A percentile compares a stretch with the other conserved stretches of the same genome.
phyloP scores from a whole-genome alignment of 2,113 vertebrate species.

The Prionailurus viverrinus region DNA sequence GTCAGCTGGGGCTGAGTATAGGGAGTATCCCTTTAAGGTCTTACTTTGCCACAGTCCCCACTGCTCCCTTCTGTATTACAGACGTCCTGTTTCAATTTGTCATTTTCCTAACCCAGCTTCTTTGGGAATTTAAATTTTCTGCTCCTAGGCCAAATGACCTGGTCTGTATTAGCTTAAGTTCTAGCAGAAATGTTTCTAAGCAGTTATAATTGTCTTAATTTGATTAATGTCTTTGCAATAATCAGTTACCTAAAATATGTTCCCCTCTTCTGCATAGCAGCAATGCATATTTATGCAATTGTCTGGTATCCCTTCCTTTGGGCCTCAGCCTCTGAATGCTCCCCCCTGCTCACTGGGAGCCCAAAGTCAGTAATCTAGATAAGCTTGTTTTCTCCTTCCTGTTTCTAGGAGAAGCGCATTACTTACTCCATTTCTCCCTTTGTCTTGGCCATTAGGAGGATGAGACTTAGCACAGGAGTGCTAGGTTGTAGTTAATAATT shows the following conservation, averaged over 20 bases:
- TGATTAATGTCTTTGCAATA: background rate
- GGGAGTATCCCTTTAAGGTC: background rate
- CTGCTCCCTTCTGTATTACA: background rate
- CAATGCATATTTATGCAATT: background rate
- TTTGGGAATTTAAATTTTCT: background rate
- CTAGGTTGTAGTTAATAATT: background rate
- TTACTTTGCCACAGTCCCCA: background rate
- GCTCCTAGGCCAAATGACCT: background rate
- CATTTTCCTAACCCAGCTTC: background rate
- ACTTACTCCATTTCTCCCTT: background rate
- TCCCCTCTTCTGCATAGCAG: background rate
- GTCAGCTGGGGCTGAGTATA: background rate
- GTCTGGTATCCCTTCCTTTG: background rate
- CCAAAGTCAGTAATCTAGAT: background rate
- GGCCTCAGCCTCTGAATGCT: background rate
- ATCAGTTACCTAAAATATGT: background rate
- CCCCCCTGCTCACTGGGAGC: background rate
- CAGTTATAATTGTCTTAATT: background rate
- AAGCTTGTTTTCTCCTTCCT: background rate
- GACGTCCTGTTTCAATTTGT: background rate
- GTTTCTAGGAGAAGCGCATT: background rate
- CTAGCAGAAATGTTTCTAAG: background rate
- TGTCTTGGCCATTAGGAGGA: background rate
- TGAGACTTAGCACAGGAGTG: rapidly evolving
- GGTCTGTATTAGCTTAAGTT: background rate